Evolutionary conservation across 1,140 invertebrate genomes (phyloP), one percentile per base, ranked within the genome.

Genomic region (Hyphantria cunea): DNA sequence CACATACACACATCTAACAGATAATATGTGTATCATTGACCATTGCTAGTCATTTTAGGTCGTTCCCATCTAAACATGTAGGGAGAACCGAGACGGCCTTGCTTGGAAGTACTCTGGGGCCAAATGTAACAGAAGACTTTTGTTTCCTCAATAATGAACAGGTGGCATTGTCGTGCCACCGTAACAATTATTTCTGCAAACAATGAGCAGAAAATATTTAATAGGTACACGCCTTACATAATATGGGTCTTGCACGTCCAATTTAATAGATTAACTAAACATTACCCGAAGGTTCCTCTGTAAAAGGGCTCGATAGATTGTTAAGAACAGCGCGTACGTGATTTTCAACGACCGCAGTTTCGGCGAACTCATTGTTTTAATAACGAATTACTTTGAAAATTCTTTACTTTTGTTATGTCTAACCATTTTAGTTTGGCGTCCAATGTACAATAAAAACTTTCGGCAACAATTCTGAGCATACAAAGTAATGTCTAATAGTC

Each of bases 11-110:
- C 49, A 51, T 50, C 47, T 51, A 42, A 60, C 56, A 60, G 37
- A 60, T 51, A 42, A 51, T 60, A 60, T 60, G 47, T 60, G 56
- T 60, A 60, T 51, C 47, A 48, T 51, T 58, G 59, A 60, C 42
- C 47, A 48, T 51, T 53, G 59, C 49, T 13, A 14, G 63, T 78
- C 78, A 81, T 82, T 82, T 78, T 70, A 78, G 79, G 83, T 86
- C 81, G 77, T 82, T 84, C 81, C 79, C 83, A 78, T 66, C 69
- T 39, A 59, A 63, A 54, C 54, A 62, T 25, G 39, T 47, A 64
- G 76, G 70, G 70, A 74, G n/a, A n/a, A n/a, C n/a, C n/a, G n/a
- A n/a, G 55, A 63, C 67, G 71, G 66, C 72, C 70, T 77, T 80
- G 75, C 64, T 54, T 56, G 15, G 42, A 39, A 52, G 64, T 62